Percentiles rank a stretch among this genome's conserved stretches.
Conservation (phyloP, 92 coral and sea anemone species). For the Siderastrea siderea region DNA sequence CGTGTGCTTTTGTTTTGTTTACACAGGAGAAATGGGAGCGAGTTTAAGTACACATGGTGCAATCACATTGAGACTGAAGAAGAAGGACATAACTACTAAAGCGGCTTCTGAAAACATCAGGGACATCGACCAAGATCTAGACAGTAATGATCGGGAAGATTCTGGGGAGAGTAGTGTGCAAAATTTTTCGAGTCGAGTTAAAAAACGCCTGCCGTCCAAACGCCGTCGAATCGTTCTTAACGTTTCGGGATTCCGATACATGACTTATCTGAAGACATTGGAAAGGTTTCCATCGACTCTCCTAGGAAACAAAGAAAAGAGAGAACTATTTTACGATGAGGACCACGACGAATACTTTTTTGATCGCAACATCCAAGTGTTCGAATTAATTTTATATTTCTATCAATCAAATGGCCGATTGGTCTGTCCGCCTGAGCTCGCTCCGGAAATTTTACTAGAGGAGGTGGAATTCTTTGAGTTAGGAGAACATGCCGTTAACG, state of each 20-base stretch:
- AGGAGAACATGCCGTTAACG: conserved; percentile 92
- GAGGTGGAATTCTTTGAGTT: conserved; percentile 97
- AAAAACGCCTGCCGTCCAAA: conserved; percentile 27
- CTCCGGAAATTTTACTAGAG: conserved; percentile 94
- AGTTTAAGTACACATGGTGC: conserved; percentile 61
- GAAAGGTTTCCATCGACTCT: conserved; percentile 92
- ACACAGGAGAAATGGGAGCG: conserved; percentile 83
- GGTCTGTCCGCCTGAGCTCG: conserved; percentile 93
- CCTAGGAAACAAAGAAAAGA: conserved; percentile 86
- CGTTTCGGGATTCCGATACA: conserved; percentile 94
- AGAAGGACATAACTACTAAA: conserved; percentile 37
- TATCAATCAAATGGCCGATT: conserved; percentile 97
- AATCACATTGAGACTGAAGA: conserved; percentile 45
- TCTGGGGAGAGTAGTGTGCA: conserved; percentile 49
- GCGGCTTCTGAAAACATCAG: not conserved
- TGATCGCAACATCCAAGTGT: conserved; percentile 94
- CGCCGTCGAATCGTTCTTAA: conserved; percentile 81
- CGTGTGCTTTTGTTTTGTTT: conserved; percentile 7
- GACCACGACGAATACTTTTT: conserved; percentile 90
- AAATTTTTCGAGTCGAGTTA: conserved; percentile 7
- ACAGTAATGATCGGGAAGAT: conserved; percentile 28
- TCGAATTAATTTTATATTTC: conserved; percentile 92
- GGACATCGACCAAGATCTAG: conserved; percentile 6
- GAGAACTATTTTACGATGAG: conserved; percentile 84
- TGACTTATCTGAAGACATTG: conserved; percentile 83